Evolutionary conservation across 1,140 invertebrate species (phyloP).

Genomic region (Periplaneta americana): DNA sequence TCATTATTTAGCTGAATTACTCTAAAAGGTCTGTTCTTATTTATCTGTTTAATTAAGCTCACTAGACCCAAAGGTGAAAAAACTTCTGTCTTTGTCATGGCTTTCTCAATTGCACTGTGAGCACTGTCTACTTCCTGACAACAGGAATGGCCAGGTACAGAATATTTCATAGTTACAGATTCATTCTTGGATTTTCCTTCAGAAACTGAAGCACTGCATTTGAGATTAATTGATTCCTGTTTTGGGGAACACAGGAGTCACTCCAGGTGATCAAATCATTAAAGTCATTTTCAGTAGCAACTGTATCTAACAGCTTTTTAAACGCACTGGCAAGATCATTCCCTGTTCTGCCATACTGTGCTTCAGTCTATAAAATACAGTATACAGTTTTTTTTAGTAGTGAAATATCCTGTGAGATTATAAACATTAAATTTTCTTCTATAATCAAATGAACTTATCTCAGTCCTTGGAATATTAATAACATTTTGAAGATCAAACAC

Average conservation of each 20-base stretch:
- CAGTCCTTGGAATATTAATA: too few relatives aligned
- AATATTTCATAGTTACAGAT: not conserved
- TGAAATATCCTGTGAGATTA: not conserved
- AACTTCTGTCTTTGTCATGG: not conserved
- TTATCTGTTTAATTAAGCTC: not conserved
- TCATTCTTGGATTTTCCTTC: not conserved
- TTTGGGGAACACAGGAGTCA: too few relatives aligned
- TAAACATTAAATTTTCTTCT: not conserved
- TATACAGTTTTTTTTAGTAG: not conserved
- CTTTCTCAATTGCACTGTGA: not conserved
- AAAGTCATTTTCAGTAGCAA: not conserved
- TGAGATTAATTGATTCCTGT: not conserved
- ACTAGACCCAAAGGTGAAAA: not conserved
- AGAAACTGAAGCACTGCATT: not conserved
- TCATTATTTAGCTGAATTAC: not conserved
- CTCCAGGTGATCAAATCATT: not conserved
- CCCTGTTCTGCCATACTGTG: not conserved
- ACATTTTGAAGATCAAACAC: too few relatives aligned
- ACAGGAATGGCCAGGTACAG: not conserved
- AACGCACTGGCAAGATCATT: slow-evolving; percentile 4
- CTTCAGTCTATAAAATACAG: not conserved
- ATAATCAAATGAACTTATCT: too few relatives aligned
- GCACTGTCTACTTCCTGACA: not conserved
- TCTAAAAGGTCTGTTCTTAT: not conserved
- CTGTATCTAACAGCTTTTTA: not conserved